Evolutionary conservation across 2,113 vertebrate species (phyloP), one percentile per base, ranked within the genome.

Genomic region (Nipponia nippon): DNA sequence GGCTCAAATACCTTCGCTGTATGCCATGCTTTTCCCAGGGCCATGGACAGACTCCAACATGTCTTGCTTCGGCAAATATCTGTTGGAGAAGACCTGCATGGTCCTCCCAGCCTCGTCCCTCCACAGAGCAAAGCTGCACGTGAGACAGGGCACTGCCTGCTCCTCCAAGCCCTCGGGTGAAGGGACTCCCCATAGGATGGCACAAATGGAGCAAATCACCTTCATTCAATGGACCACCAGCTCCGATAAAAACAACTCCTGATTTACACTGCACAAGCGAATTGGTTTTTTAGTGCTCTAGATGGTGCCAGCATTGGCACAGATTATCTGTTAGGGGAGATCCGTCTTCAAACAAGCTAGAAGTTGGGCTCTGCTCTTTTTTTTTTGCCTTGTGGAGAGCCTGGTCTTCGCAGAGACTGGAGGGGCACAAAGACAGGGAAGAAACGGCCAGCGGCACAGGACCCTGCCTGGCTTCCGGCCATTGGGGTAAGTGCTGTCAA

Each of bases 11-110:
- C 7, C 16, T 65, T 47, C 32, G 19, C 34, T 82, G 42, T 7
- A 13, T 32, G 7, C 26, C 27, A 1, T 25, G 29, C 50, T 81
- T 65, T 81, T 63, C 55, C 67, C 47, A 72, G 46, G 40, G n/a
- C 26, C 47, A 30, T 1, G 21, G 47, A 11, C 56, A 88, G 62
- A 26, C 20, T 66, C 17, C 1, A 12, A 25, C 12, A 49, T 0
- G 1, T 15, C 26, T 44, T 23, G 5, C 38, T 80, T 55, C 4
- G 6, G 16, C 27, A 27, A 66, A 59, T 13, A 44, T 6, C 52
- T 1, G 0, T 0, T 0, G 30, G 38, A 1, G 1, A 67, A 62
- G 53, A 10, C 13, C 32, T 9, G 23, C 9, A 1, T 13, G n/a
- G 34, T 32, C 29, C 34, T 44, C 30, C 11, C 63, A 63, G 16